phyloP scores from a whole-genome alignment of 1,140 invertebrate species.

The Bombus ignitus region DNA sequence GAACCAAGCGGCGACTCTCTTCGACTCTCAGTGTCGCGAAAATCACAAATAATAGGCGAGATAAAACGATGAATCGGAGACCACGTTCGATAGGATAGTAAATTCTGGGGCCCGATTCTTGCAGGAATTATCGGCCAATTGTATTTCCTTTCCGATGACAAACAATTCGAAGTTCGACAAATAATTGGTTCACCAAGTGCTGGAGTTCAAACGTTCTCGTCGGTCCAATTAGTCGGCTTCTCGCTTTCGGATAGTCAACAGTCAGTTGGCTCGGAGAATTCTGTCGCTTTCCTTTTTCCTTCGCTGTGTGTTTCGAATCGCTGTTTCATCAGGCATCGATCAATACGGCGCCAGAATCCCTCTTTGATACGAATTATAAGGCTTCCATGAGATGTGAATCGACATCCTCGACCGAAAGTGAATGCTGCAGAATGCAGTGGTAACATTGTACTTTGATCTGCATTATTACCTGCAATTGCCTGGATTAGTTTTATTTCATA shows the following conservation, averaged over 20 bases:
- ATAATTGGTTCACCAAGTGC: constrained; percentile 1
- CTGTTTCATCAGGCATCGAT: neutral
- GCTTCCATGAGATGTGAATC: neutral
- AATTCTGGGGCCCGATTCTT: neutral
- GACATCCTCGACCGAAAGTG: neutral
- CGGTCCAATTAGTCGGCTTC: constrained; percentile 11
- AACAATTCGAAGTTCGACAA: constrained; percentile 1
- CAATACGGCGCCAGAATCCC: neutral
- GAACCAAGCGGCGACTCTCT: too few species aligned
- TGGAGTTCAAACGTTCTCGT: neutral
- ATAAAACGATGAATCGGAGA: neutral
- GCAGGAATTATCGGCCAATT: neutral
- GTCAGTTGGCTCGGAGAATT: neutral
- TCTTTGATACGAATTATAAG: constrained; percentile 12
- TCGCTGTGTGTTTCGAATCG: neutral
- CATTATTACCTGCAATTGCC: neutral
- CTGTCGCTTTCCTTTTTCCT: neutral
- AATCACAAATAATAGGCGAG: neutral
- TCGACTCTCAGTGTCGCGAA: too few species aligned
- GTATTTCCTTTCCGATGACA: neutral
- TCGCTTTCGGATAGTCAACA: constrained; percentile 3
- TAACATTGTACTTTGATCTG: too few species aligned
- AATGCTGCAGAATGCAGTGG: too few species aligned
- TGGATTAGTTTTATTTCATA: neutral
- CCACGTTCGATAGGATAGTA: too few species aligned